Conservation (phyloP, 2,797 vertebrate genomes). For the Sandelia bainsii region DNA sequence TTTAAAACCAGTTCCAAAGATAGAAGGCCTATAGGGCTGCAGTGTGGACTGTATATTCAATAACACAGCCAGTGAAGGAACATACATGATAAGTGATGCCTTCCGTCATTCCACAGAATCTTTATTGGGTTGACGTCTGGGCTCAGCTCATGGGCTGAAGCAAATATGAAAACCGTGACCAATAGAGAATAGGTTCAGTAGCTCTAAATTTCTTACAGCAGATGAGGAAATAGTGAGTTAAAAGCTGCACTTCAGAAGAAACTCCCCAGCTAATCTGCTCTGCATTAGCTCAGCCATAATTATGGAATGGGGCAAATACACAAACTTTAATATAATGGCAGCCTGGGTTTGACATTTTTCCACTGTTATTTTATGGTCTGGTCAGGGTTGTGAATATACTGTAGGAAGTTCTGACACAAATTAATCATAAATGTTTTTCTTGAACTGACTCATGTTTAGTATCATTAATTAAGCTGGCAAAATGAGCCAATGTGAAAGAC, state of each 20-base stretch:
- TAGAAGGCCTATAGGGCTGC: no score
- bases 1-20: no score
- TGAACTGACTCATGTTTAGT: slow-evolving; percentile 67
- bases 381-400: slow-evolving; percentile 27
- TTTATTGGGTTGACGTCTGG: background rate
- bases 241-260: slow-evolving; percentile 17
- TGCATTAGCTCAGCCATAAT: slow-evolving; percentile 19
- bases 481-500: slow-evolving; percentile 29
- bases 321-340: slow-evolving; percentile 8
- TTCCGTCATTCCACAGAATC: no score
- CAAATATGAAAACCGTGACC: slow-evolving; percentile 49
- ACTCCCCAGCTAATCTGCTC: slow-evolving; percentile 14
- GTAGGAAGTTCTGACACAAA: slow-evolving; percentile 57
- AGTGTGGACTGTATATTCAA: no score
- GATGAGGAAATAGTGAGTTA: slow-evolving; percentile 25
- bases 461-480: slow-evolving; percentile 61
- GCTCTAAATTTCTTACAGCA: slow-evolving; percentile 30
- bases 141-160: slow-evolving; percentile 19
- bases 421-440: slow-evolving; percentile 52
- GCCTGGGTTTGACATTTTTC: slow-evolving; percentile 28
- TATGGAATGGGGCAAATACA: slow-evolving; percentile 22
- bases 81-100: no score
- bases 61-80: no score
- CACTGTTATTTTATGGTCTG: slow-evolving; percentile 26
- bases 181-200: slow-evolving; percentile 44